Conservation (phyloP, 2,888 invertebrate species). For the Drosophila monieri region DNA sequence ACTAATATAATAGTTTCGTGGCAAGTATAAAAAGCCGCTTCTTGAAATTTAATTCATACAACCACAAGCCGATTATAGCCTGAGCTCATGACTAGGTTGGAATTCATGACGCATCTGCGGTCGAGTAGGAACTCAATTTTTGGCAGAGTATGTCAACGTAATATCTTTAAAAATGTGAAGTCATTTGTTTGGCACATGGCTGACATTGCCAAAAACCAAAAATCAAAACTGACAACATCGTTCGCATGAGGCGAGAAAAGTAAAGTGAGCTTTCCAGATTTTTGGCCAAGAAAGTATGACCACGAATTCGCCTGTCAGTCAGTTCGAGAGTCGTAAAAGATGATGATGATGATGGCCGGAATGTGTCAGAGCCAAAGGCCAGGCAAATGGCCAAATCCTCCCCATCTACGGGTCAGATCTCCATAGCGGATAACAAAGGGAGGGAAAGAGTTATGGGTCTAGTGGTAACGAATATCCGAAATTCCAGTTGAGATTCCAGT, state of each 20-base stretch:
- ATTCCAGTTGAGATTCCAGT: slow-evolving; percentile 32
- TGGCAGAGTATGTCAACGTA: slow-evolving; percentile 59
- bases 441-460: slow-evolving; percentile 62
- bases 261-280: slow-evolving; percentile 28
- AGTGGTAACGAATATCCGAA: slow-evolving; percentile 48
- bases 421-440: slow-evolving; percentile 51
- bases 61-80: slow-evolving; percentile 14
- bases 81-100: slow-evolving; percentile 56
- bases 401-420: slow-evolving; percentile 51
- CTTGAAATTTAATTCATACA: slow-evolving; percentile 15
- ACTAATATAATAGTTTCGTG: slow-evolving; percentile 15
- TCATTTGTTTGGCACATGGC: slow-evolving; percentile 70
- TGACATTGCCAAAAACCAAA: slow-evolving; percentile 58
- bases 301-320: slow-evolving; percentile 20
- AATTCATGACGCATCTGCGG: slow-evolving; percentile 68
- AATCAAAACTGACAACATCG: slow-evolving; percentile 51
- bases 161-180: slow-evolving; percentile 74
- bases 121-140: slow-evolving; percentile 58
- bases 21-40: slow-evolving; percentile 2
- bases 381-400: slow-evolving; percentile 27
- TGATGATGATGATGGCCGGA: slow-evolving; percentile 39
- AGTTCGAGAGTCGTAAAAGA: slow-evolving; percentile 40
- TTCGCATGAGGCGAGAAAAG: slow-evolving; percentile 24
- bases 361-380: slow-evolving; percentile 26
- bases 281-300: slow-evolving; percentile 36